Conservation (phyloP, 2,113 vertebrate species). For the Chloropsis cyanopogon region DNA sequence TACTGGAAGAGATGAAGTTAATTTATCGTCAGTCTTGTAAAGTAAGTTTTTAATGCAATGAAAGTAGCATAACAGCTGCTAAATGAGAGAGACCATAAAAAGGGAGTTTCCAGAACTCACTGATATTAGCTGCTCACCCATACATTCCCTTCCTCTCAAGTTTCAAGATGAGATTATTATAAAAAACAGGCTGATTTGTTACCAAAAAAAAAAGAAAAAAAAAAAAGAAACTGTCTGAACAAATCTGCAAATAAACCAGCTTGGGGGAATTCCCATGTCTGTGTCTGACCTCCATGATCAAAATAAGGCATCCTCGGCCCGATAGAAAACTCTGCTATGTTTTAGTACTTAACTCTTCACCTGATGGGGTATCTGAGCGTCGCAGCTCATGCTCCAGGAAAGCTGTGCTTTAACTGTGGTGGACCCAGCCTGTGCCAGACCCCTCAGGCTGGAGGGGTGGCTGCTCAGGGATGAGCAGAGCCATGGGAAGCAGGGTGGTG, state of each 20-base stretch:
- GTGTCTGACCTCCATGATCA: conserved; percentile 13
- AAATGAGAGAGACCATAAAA: conserved; percentile 67
- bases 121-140: conserved; percentile 73
- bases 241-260: conserved; percentile 57
- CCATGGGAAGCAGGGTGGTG: not conserved
- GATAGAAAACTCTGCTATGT: not conserved
- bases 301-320: not conserved
- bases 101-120: conserved; percentile 80
- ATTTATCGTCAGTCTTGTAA: conserved; percentile 13
- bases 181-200: conserved; percentile 62
- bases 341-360: not conserved
- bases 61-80: conserved; percentile 69
- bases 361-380: not conserved
- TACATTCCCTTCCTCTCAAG: conserved; percentile 79
- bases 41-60: conserved; percentile 42
- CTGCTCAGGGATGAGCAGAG: not conserved
- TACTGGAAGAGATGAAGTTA: not conserved
- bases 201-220: not conserved
- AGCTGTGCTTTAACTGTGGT: not conserved
- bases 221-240: conserved; percentile 47
- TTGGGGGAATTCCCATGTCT: conserved; percentile 68
- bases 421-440: not conserved
- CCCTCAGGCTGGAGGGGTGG: not conserved
- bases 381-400: not conserved
- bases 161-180: conserved; percentile 78